phyloP scores from a whole-genome alignment of 2,113 vertebrate genomes.

The Solea solea region DNA sequence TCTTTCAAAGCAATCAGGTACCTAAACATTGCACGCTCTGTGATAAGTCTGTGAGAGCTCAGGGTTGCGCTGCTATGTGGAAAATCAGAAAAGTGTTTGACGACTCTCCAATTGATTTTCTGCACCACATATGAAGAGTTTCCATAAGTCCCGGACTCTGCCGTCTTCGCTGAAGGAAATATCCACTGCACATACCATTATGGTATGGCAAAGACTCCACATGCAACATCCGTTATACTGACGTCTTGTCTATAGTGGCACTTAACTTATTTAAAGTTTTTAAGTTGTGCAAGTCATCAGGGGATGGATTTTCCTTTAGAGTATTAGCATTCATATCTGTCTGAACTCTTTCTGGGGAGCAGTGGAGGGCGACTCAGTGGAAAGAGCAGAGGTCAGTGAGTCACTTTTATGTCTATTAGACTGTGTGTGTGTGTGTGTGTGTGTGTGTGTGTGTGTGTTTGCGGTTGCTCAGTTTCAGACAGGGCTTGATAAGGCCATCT shows the following conservation, averaged over 20 bases:
- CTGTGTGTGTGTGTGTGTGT: not conserved
- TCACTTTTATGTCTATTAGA: slow-evolving; percentile 49
- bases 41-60: not conserved
- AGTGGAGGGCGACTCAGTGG: slow-evolving; percentile 13
- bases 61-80: not conserved
- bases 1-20: not conserved
- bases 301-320: not conserved
- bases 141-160: not conserved
- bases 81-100: slow-evolving; percentile 10
- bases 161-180: not conserved
- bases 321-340: slow-evolving; percentile 1
- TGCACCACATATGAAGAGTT: not conserved
- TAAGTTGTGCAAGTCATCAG: not conserved
- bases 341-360: slow-evolving; percentile 22
- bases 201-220: not conserved
- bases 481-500: slow-evolving; percentile 58
- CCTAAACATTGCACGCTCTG: not conserved
- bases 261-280: not conserved
- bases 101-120: not conserved
- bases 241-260: not conserved
- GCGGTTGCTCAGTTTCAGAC: slow-evolving; percentile 33
- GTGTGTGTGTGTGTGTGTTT: not conserved
- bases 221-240: not conserved
- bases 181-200: not conserved
- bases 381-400: slow-evolving; percentile 64